Evolutionary conservation across 2,113 vertebrate species (phyloP).

Genomic region (Arenaria interpres): DNA sequence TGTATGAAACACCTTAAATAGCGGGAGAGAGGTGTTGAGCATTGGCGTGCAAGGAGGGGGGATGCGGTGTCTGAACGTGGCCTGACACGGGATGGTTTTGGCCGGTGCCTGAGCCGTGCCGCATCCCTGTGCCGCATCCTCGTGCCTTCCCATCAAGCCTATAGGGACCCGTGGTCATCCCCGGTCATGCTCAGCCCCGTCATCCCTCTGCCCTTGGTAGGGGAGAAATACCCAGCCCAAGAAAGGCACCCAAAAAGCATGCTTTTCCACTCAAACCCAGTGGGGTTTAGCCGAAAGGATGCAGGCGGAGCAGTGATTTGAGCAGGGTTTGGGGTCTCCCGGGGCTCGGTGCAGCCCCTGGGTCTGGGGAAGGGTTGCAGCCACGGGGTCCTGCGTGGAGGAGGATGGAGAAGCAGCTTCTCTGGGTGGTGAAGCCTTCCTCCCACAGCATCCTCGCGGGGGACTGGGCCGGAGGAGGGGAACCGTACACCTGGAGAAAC

Average conservation of each 20-base stretch:
- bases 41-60: not conserved
- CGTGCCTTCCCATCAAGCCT: not conserved
- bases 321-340: not conserved
- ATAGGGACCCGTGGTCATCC: not conserved
- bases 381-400: accelerated
- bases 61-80: accelerated
- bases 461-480: not conserved
- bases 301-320: not conserved
- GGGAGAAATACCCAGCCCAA: not conserved
- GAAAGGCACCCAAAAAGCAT: not conserved
- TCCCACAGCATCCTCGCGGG: accelerated
- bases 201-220: not conserved
- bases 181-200: not conserved
- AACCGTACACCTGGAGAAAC: constrained; percentile 67
- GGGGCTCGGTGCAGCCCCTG: not conserved
- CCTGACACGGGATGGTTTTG: not conserved
- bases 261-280: not conserved
- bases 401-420: not conserved
- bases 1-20: not conserved
- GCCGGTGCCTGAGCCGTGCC: not conserved
- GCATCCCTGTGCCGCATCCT: not conserved
- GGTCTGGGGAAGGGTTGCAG: not conserved
- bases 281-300: not conserved
- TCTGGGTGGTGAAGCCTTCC: not conserved
- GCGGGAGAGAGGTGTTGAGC: not conserved